Conservation (phyloP, 2,888 invertebrate genomes). For the Dolichopus griseipennis region DNA sequence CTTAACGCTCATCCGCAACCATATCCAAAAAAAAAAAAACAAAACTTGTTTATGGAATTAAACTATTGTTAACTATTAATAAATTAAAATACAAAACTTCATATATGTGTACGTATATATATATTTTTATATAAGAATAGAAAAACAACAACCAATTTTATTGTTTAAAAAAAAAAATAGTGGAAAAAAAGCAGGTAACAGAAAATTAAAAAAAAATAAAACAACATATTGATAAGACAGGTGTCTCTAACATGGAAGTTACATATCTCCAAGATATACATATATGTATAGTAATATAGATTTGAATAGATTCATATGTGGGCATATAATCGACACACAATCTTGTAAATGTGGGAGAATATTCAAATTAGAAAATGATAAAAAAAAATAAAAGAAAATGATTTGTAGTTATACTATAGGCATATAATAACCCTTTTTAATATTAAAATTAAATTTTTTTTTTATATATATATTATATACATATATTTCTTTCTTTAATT, state of each 20-base stretch:
- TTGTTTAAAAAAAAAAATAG: not conserved
- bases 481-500: no score
- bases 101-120: no score
- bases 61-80: conserved; percentile 1
- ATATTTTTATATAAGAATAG: not conserved
- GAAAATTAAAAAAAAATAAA: not conserved
- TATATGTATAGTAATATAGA: no score
- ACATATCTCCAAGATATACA: not conserved
- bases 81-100: not conserved
- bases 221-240: not conserved
- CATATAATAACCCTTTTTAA: no score
- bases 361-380: not conserved
- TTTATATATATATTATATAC: no score
- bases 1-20: not conserved
- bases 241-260: not conserved
- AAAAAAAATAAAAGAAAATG: not conserved
- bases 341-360: not conserved
- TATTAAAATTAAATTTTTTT: no score
- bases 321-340: not conserved
- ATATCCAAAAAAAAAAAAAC: not conserved
- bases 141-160: not conserved
- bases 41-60: conserved; percentile 6
- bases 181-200: not conserved
- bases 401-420: no score
- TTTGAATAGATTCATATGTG: not conserved